Conservation (phyloP, 2,888 invertebrate genomes). For the Enchytraeus crypticus region DNA sequence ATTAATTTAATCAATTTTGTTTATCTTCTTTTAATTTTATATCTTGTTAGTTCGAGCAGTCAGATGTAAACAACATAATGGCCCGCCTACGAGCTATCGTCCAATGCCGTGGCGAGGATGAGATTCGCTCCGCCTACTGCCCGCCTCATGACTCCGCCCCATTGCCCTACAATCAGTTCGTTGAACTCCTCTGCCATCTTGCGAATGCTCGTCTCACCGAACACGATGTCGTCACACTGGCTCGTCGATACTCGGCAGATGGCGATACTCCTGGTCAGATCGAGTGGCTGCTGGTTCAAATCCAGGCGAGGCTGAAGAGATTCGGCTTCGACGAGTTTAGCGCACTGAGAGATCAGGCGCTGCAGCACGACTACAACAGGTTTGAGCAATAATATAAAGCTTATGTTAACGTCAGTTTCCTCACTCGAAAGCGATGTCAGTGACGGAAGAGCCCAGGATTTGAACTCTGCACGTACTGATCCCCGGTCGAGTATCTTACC, state of each 20-base stretch:
- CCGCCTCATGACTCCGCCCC: not conserved
- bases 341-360: slow-evolving; percentile 35
- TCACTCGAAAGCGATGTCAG: too few species aligned
- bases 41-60: slow-evolving; percentile 40
- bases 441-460: too few species aligned
- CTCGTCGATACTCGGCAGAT: slow-evolving; percentile 10
- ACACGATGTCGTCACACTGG: slow-evolving; percentile 44
- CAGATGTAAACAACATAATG: slow-evolving; percentile 34
- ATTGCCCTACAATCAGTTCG: slow-evolving; percentile 33
- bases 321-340: slow-evolving; percentile 44
- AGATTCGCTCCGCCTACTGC: not conserved
- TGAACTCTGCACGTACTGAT: too few species aligned
- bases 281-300: slow-evolving; percentile 35
- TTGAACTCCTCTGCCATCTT: slow-evolving; percentile 31
- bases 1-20: too few species aligned
- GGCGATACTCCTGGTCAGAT: slow-evolving; percentile 30
- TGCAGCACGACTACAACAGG: slow-evolving; percentile 38
- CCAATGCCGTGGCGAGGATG: not conserved
- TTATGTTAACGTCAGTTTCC: too few species aligned
- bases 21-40: too few species aligned
- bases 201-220: slow-evolving; percentile 30
- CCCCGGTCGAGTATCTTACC: too few species aligned
- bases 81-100: slow-evolving; percentile 9
- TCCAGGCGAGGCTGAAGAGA: slow-evolving; percentile 44
- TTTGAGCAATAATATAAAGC: slow-evolving; percentile 21